A percentile compares a stretch with the other conserved stretches of the same genome.
phyloP scores from a whole-genome alignment of 2,113 vertebrate genomes.

The Corydoras sp. region DNA sequence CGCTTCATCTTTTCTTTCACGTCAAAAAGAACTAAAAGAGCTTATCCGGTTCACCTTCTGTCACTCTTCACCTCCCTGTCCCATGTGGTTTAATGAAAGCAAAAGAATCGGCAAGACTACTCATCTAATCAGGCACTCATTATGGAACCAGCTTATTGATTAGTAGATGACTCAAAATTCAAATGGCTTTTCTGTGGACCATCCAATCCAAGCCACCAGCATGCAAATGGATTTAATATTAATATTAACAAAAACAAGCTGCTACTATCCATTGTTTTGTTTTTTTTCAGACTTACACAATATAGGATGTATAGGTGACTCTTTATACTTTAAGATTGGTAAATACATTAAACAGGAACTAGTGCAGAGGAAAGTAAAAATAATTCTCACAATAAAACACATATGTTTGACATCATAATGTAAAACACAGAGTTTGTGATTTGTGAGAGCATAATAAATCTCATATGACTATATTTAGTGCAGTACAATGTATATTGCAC shows the following conservation, averaged over 20 bases:
- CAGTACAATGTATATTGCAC: too few species aligned
- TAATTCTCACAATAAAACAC: too few species aligned
- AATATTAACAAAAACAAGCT: background rate
- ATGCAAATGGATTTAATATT: background rate
- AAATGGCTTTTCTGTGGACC: background rate
- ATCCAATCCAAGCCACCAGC: background rate
- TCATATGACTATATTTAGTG: too few species aligned
- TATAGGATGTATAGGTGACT: too few species aligned
- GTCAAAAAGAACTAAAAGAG: constrained; percentile 14
- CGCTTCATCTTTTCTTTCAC: constrained; percentile 24
- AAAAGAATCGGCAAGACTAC: background rate
- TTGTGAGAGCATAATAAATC: too few species aligned
- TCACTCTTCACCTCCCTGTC: constrained; percentile 23
- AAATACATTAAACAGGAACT: too few species aligned
- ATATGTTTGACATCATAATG: too few species aligned
- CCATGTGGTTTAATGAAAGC: background rate
- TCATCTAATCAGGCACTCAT: background rate
- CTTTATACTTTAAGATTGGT: too few species aligned
- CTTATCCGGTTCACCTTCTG: constrained; percentile 35
- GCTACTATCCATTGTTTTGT: too few species aligned
- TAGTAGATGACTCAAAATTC: background rate
- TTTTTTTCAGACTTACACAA: too few species aligned
- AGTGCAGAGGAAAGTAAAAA: too few species aligned
- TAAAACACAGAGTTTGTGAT: too few species aligned
- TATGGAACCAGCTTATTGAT: background rate